These are phyloP conservation scores for Chymomyza costata DNA, from an alignment of 1,140 invertebrate species.

Conservation along the genomic window DNA sequence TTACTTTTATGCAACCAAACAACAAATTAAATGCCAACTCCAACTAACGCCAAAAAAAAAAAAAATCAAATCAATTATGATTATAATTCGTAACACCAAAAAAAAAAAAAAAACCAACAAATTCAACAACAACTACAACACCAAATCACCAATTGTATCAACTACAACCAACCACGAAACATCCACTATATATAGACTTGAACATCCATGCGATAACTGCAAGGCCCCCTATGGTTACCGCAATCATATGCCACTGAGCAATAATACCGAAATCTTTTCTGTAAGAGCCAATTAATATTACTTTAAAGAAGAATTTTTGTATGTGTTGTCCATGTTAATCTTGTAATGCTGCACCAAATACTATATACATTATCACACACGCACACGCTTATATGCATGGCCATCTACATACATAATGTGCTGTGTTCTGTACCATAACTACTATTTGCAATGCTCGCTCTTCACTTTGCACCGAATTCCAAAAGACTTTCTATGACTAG, in stretches of 20 bases:
- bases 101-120: constrained; percentile 35
- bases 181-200: constrained; percentile 42
- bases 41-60: constrained; percentile 41
- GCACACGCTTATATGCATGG: not conserved
- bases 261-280: constrained; percentile 77
- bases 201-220: constrained; percentile 76
- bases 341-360: too few species aligned
- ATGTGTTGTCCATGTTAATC: too few species aligned
- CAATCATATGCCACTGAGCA: constrained; percentile 80
- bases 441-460: too few species aligned
- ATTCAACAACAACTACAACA: constrained; percentile 20
- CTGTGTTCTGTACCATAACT: too few species aligned
- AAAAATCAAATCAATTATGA: constrained; percentile 16
- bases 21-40: constrained; percentile 36
- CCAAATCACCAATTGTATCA: too few species aligned
- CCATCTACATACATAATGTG: constrained; percentile 2
- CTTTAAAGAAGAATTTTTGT: too few species aligned
- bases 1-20: constrained; percentile 4
- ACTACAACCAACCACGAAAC: constrained; percentile 12
- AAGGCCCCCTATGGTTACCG: constrained; percentile 80
- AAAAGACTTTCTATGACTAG: too few species aligned
- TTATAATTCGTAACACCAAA: too few species aligned
- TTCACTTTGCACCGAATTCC: too few species aligned
- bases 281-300: constrained; percentile 70
- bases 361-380: not conserved